Base-by-base conservation (phyloP, 2,888 invertebrate genomes). In the Leptothorax acervorum region DNA sequence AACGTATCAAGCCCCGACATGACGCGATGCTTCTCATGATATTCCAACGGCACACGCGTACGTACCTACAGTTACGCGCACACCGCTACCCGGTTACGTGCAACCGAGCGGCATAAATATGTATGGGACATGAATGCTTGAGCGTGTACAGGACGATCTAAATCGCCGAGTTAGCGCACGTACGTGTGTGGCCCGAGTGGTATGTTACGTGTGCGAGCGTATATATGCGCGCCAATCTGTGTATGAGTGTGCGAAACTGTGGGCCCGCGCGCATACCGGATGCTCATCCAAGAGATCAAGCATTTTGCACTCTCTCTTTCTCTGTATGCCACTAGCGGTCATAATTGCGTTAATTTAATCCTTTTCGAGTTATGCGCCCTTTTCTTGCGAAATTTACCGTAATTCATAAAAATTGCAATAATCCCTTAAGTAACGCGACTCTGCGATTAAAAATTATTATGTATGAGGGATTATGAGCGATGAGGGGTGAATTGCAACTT, bases 121-220 rank as follows among this genome's bases (percentile, higher is more conserved):
- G 93, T 94, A 94, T 94, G 93, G 93, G 90, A 92, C 94, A 94
- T 94, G 94, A 94, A 94, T 94, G 93, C 93, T 89, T 91, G 92
- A 94, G 93, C 91, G 91, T 89, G 91, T 88, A 89, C 90, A 91
- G 91, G 90, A 85, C 91, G 86, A 89, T 85, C 88, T 87, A 89
- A 87, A 90, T 89, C 85, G 53, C 55, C 65, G 84, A 84, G 85
- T 89, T 88, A 88, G 66, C 82, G 65, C 82, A 60, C 71, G 60
- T 81, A 81, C 79, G 73, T 73, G 79, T 51, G 79, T 28, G 12
- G 48, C 23, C 15, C 18, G 39, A 18, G 23, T 5, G 28, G 4
- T 15, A 23, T 23, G 23, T 0, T 0, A 23, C 45, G 12, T 45
- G 28, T 1, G 4, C 9, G 48, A 3, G 15, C 23, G 9, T 6